phyloP scores from a whole-genome alignment of 2,797 vertebrate genomes.

The Pantherophis vulpinus region DNA sequence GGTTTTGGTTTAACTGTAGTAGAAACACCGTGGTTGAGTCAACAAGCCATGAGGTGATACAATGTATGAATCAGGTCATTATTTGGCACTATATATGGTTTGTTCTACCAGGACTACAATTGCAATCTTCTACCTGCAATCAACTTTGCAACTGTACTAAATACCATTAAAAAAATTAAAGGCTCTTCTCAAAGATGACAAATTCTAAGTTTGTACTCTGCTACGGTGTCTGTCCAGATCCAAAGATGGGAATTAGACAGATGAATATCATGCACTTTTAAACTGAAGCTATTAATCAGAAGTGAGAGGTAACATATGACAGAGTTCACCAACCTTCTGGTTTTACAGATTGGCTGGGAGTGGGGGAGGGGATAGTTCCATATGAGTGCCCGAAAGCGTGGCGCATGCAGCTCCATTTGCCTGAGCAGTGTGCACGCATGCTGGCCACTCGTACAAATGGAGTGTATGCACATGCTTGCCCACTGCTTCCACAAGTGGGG shows the following conservation, averaged over 20 bases:
- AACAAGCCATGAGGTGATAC: neutral
- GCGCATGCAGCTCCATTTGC: neutral
- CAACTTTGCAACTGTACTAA: neutral
- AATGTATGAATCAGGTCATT: neutral
- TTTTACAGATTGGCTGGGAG: neutral
- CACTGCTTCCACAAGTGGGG: neutral
- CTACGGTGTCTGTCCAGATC: neutral
- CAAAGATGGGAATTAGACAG: neutral
- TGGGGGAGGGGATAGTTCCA: neutral
- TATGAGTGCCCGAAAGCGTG: neutral
- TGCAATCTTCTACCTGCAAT: neutral
- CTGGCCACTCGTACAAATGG: neutral
- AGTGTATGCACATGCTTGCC: too few species aligned
- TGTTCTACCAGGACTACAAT: neutral
- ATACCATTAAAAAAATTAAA: neutral
- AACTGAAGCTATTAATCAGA: neutral
- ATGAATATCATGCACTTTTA: neutral
- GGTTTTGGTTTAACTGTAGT: neutral
- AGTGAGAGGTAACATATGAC: neutral
- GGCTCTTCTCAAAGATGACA: neutral
- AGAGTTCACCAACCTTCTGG: neutral
- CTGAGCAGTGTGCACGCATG: rapidly evolving
- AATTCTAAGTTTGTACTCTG: neutral
- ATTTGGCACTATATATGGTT: neutral
- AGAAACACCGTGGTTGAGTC: neutral